These are phyloP conservation scores for Percopsis transmontana DNA, from an alignment of 2,113 vertebrate genomes.

Conservation along the genomic window DNA sequence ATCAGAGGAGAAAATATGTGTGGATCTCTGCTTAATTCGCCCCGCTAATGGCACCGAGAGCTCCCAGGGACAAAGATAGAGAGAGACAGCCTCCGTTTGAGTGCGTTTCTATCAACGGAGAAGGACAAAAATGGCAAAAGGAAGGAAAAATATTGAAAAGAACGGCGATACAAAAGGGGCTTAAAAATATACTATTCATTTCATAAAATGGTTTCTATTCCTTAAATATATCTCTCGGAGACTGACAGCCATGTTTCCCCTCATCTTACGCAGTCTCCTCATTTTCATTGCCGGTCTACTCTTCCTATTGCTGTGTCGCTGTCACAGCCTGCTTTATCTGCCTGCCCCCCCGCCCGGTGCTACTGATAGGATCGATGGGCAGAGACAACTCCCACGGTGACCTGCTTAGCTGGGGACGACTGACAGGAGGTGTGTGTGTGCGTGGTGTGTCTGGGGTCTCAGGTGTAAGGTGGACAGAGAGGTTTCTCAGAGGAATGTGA, in stretches of 20 bases:
- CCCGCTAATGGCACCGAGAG: conserved; percentile 9
- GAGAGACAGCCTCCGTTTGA: not conserved
- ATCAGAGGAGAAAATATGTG: conserved; percentile 5
- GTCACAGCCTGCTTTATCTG: conserved; percentile 38
- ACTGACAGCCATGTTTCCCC: conserved; percentile 40
- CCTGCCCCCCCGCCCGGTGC: conserved; percentile 29
- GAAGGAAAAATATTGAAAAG: too few species aligned
- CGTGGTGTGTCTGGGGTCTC: conserved; percentile 20
- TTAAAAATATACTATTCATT: not conserved
- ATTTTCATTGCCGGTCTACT: conserved; percentile 33
- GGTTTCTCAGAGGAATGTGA: not conserved
- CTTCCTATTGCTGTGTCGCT: conserved; percentile 43
- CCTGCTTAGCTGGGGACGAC: conserved; percentile 36
- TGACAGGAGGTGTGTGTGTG: conserved; percentile 29
- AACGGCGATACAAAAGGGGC: not conserved
- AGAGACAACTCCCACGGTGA: conserved; percentile 44
- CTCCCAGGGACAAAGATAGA: not conserved
- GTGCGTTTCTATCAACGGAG: not conserved
- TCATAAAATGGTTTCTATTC: conserved; percentile 1
- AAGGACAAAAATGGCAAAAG: too few species aligned
- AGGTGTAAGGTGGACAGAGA: conserved; percentile 19
- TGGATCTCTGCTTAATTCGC: conserved; percentile 23
- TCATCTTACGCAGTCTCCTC: conserved; percentile 29
- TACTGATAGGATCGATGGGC: conserved; percentile 32
- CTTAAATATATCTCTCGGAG: conserved; percentile 17